phyloP scores from a whole-genome alignment of 1,140 invertebrate genomes.

The Caerostris extrusa region DNA sequence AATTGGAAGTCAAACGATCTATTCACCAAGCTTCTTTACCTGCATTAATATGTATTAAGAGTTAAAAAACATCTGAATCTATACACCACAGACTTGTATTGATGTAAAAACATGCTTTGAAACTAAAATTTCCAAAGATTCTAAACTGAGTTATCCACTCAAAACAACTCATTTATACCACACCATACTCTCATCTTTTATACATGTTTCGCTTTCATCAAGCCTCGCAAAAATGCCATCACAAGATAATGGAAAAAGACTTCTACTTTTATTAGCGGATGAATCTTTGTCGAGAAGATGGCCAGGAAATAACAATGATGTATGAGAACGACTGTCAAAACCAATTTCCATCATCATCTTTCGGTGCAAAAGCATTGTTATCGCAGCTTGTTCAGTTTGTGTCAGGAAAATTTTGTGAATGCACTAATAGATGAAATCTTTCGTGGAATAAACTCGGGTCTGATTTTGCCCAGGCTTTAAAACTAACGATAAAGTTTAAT shows the following conservation, averaged over 20 bases:
- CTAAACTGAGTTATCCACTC: not conserved
- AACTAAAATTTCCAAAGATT: too few species aligned
- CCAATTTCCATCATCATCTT: slow-evolving; percentile 61
- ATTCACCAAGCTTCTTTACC: too few species aligned
- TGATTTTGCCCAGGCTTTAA: not conserved
- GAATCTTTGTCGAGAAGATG: slow-evolving; percentile 4
- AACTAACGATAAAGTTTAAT: too few species aligned
- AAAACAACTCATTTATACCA: not conserved
- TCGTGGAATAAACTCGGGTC: not conserved
- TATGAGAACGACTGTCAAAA: slow-evolving; percentile 60
- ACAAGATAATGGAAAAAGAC: not conserved
- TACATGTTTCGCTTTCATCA: not conserved
- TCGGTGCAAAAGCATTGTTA: slow-evolving; percentile 49
- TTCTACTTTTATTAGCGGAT: not conserved
- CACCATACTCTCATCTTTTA: not conserved
- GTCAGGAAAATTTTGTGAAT: slow-evolving; percentile 15
- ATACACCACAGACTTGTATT: too few species aligned
- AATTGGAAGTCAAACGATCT: too few species aligned
- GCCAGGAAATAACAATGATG: slow-evolving; percentile 19
- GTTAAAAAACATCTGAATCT: too few species aligned
- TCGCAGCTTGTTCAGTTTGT: slow-evolving; percentile 34
- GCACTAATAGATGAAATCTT: slow-evolving; percentile 41
- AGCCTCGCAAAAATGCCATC: not conserved
- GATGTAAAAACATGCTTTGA: too few species aligned
- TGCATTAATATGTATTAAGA: too few species aligned